Conservation (phyloP, 2,888 invertebrate species). For the Ormyrus pomaceus region DNA sequence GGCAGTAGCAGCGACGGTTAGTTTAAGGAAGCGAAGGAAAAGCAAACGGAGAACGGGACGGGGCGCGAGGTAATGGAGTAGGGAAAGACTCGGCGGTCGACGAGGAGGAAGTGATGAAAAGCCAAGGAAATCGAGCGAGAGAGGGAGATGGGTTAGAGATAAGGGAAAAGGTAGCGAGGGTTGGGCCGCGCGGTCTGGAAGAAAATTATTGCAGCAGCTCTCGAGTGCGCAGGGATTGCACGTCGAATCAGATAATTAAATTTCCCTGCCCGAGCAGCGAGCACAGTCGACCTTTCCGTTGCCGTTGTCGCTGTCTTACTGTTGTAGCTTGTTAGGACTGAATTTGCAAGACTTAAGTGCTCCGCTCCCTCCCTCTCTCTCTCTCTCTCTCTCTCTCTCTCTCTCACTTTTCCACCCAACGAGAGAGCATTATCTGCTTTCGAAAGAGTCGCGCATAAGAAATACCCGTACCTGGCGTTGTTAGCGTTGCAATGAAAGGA, state of each 20-base stretch:
- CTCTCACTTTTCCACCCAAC: neutral
- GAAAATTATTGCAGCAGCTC: constrained; percentile 64
- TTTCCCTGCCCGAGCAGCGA: constrained; percentile 56
- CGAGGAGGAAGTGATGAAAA: constrained; percentile 16
- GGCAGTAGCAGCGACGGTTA: constrained; percentile 21
- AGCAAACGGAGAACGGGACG: constrained; percentile 44
- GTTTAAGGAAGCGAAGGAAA: constrained; percentile 40
- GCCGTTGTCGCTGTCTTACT: constrained; percentile 56
- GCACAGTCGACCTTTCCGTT: constrained; percentile 41
- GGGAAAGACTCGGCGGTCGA: neutral
- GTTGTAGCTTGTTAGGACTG: constrained; percentile 51
- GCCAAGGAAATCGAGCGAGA: neutral
- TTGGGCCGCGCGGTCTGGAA: constrained; percentile 55
- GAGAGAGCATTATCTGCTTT: constrained; percentile 33
- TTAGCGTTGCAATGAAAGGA: constrained; percentile 32
- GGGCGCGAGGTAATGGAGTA: constrained; percentile 38
- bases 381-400: neutral
- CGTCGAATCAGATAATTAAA: constrained; percentile 66
- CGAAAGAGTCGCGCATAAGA: constrained; percentile 15
- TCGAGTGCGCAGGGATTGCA: constrained; percentile 60
- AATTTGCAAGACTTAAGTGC: constrained; percentile 50
- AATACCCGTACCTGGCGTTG: neutral
- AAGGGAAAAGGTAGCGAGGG: constrained; percentile 14
- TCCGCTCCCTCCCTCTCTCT: neutral
- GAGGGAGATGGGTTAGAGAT: constrained; percentile 3